phyloP scores from a whole-genome alignment of 2,888 invertebrate genomes.

The Chrysodeixis includens region DNA sequence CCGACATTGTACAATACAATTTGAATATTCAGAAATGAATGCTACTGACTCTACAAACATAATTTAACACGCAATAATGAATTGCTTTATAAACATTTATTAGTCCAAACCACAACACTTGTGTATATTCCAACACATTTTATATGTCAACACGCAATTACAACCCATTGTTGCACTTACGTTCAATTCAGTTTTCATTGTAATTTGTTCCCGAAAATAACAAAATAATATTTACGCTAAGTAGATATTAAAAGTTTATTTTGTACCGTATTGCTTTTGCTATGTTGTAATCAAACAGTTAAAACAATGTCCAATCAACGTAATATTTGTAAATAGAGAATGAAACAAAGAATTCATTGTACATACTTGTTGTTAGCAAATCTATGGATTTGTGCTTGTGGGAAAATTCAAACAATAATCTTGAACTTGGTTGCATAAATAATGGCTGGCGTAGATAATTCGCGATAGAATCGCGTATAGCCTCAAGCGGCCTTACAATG shows the following conservation, averaged over 20 bases:
- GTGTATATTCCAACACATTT: not conserved
- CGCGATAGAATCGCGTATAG: slow-evolving; percentile 44
- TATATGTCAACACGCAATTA: not conserved
- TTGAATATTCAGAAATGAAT: not conserved
- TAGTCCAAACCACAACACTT: not conserved
- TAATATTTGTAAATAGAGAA: slow-evolving; percentile 24
- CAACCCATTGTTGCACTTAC: not conserved
- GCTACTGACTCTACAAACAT: not conserved
- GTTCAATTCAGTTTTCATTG: not conserved
- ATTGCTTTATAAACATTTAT: not conserved
- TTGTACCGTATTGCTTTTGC: not conserved
- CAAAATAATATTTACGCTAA: not conserved
- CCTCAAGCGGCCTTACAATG: slow-evolving; percentile 30
- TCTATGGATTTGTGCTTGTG: slow-evolving; percentile 42
- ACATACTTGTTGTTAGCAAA: slow-evolving; percentile 42
- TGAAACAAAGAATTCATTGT: slow-evolving; percentile 47
- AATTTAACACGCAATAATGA: not conserved
- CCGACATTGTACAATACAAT: too few relatives aligned
- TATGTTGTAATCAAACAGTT: slow-evolving; percentile 15
- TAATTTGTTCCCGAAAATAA: not conserved
- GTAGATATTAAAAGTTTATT: not conserved
- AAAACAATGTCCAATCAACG: slow-evolving; percentile 22
- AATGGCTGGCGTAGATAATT: slow-evolving; percentile 41
- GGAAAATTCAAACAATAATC: slow-evolving; percentile 50
- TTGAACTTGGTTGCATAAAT: slow-evolving; percentile 56